These are phyloP conservation scores for Protonibea diacanthus DNA, from an alignment of 2,797 vertebrate species.

Conservation along the genomic window DNA sequence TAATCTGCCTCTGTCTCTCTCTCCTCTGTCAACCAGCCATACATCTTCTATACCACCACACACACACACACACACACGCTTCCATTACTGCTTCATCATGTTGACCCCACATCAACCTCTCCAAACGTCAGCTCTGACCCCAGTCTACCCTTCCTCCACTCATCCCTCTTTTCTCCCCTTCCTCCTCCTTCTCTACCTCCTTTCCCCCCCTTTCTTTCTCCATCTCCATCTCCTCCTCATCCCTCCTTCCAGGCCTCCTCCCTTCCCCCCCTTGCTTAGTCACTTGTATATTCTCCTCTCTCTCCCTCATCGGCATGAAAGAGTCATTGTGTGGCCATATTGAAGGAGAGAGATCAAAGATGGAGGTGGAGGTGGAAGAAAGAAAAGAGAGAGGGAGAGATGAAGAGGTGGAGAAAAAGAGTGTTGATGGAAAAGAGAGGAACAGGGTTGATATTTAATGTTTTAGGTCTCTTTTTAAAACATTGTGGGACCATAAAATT, in stretches of 20 bases:
- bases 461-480: background rate
- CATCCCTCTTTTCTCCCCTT: slow-evolving; percentile 43
- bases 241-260: background rate
- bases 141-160: slow-evolving; percentile 70
- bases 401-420: slow-evolving; percentile 19
- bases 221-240: background rate
- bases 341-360: slow-evolving; percentile 40
- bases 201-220: too few species aligned
- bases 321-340: slow-evolving; percentile 50
- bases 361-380: slow-evolving; percentile 33
- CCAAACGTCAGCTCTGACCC: slow-evolving; percentile 70
- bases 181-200: background rate
- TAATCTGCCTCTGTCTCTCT: slow-evolving; percentile 67
- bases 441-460: background rate
- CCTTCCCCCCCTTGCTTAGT: slow-evolving; percentile 8
- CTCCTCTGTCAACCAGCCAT: slow-evolving; percentile 71
- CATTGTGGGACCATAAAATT: background rate
- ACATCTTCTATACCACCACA: slow-evolving; percentile 64
- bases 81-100: slow-evolving; percentile 83
- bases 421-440: background rate
- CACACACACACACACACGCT: slow-evolving; percentile 53
- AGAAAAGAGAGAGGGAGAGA: slow-evolving; percentile 7
- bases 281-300: slow-evolving; percentile 21
- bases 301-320: slow-evolving; percentile 36
- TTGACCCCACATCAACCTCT: slow-evolving; percentile 77